A percentile compares a stretch with the other conserved stretches of the same genome.
phyloP scores from a whole-genome alignment of 2,797 vertebrate genomes.

The Phalloptychus januarius region DNA sequence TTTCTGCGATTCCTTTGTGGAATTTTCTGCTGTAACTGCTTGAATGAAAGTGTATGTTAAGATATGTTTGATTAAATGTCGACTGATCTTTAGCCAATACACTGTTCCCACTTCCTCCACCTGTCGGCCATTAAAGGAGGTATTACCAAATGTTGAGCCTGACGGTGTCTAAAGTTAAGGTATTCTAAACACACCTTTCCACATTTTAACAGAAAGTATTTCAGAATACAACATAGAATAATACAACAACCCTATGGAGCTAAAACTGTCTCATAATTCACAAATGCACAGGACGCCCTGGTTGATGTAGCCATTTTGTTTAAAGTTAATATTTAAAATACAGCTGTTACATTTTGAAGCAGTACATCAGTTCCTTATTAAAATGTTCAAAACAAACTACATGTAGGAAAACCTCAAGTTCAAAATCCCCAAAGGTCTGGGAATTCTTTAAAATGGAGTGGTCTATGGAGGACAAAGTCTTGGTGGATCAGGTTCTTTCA shows the following conservation, averaged over 20 bases:
- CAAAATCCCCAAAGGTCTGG: too few species aligned
- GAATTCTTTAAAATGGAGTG: too few species aligned
- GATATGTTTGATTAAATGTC: conserved; percentile 7
- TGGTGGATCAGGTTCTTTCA: too few species aligned
- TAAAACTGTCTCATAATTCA: too few species aligned
- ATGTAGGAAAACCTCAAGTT: too few species aligned
- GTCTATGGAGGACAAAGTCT: too few species aligned
- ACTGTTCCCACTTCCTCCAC: neutral
- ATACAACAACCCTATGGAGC: neutral
- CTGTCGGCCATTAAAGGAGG: neutral
- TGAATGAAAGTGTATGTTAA: conserved; percentile 6
- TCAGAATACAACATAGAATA: neutral
- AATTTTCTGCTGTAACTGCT: conserved; percentile 1
- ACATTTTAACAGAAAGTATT: neutral
- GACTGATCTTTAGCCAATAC: neutral
- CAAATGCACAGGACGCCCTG: too few species aligned
- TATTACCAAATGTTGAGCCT: neutral
- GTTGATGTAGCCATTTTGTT: too few species aligned
- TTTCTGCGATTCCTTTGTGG: conserved; percentile 8
- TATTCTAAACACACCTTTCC: neutral
- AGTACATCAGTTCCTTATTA: too few species aligned
- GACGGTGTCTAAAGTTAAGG: neutral
- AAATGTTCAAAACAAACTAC: too few species aligned
- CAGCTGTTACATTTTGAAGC: too few species aligned
- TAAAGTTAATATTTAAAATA: too few species aligned